Conservation (phyloP, 2,113 vertebrate genomes). For the Saccopteryx leptura region DNA sequence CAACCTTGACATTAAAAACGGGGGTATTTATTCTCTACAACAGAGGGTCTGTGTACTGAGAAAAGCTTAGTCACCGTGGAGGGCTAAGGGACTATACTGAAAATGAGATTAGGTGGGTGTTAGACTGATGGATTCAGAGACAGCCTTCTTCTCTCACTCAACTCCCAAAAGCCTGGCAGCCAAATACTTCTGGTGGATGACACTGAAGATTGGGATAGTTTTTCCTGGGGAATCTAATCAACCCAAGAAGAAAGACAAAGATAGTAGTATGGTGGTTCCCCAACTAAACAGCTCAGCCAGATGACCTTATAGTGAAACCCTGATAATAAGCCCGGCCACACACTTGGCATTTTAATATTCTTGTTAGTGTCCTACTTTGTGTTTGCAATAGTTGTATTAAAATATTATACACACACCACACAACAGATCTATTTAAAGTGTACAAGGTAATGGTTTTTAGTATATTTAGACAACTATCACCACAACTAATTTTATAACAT, state of each 20-base stretch:
- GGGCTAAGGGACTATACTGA: not conserved
- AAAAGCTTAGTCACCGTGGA: not conserved
- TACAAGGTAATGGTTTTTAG: not conserved
- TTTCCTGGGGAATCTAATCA: not conserved
- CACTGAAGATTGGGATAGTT: not conserved
- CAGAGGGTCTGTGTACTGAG: not conserved
- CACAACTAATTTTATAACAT: not conserved
- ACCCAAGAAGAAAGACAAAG: not conserved
- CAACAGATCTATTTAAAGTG: not conserved
- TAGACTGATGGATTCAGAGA: not conserved
- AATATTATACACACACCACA: not conserved
- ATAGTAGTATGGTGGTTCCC: not conserved
- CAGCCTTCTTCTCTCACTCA: not conserved
- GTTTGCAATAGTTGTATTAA: not conserved
- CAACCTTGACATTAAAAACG: not conserved
- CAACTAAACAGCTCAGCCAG: not conserved
- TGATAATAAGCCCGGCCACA: not conserved
- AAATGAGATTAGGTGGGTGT: not conserved
- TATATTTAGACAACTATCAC: not conserved
- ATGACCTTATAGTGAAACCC: not conserved
- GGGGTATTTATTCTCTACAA: not conserved
- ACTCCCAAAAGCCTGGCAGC: not conserved
- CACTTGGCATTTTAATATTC: not conserved
- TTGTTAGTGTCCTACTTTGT: not conserved
- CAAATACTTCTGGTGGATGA: not conserved